Evolutionary conservation across 2,113 vertebrate species (phyloP).

Genomic region (Triplophysa dalaica): DNA sequence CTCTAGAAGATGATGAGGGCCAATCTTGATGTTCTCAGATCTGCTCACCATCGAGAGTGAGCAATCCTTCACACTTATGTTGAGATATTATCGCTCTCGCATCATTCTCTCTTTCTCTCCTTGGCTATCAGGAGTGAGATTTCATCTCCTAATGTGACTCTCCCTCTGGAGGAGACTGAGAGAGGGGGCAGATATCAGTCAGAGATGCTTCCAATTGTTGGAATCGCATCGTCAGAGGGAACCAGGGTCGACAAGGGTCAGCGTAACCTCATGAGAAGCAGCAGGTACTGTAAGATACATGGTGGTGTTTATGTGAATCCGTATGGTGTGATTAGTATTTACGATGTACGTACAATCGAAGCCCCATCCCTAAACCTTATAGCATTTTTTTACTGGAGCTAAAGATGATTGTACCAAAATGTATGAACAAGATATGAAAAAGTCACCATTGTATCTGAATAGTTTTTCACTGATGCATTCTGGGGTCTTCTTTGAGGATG

Average conservation of each 20-base stretch:
- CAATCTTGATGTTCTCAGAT: constrained; percentile 22
- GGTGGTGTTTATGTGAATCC: no score
- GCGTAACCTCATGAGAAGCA: no score
- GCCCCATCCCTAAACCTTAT: no score
- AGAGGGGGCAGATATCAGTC: background rate
- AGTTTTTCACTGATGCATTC: background rate
- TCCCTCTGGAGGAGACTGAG: constrained; percentile 2
- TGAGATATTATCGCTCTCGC: constrained; percentile 27
- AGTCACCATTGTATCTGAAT: no score
- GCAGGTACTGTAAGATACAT: no score
- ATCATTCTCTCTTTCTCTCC: background rate
- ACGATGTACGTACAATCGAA: no score
- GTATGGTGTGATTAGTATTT: no score
- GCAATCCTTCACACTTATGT: constrained; percentile 45
- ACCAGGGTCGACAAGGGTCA: no score
- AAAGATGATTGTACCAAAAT: no score
- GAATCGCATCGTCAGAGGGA: no score
- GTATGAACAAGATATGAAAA: no score
- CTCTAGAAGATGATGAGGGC: constrained; percentile 30
- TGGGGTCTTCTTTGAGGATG: constrained; percentile 2
- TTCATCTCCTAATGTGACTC: constrained; percentile 36
- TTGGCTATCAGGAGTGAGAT: constrained; percentile 26
- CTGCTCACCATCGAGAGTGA: background rate
- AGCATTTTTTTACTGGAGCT: no score
- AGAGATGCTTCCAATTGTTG: background rate